These are phyloP conservation scores for Aphrophora alni DNA, from an alignment of 2,888 invertebrate genomes.

Conservation along the genomic window DNA sequence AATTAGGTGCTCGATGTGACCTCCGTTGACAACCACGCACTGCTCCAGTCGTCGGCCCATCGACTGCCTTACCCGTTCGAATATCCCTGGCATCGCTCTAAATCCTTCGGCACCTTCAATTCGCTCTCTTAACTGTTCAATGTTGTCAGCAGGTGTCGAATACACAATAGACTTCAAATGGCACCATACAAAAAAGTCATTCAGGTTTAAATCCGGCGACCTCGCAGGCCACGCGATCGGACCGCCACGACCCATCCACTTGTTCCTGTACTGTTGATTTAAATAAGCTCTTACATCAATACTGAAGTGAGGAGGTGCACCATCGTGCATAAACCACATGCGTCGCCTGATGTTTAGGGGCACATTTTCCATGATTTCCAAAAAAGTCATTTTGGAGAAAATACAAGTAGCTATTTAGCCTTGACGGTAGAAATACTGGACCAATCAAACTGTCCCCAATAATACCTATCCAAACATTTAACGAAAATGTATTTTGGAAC, in stretches of 20 bases:
- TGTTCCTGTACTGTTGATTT: slow-evolving; percentile 4
- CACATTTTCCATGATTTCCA: slow-evolving; percentile 8
- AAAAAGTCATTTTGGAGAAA: slow-evolving; percentile 9
- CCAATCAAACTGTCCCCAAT: slow-evolving; percentile 20
- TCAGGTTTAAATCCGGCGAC: neutral
- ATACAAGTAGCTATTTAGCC: neutral
- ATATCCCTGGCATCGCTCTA: neutral
- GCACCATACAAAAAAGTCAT: slow-evolving; percentile 10
- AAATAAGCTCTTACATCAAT: neutral
- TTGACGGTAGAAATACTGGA: slow-evolving; percentile 17
- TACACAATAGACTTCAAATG: neutral
- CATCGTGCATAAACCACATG: slow-evolving; percentile 19
- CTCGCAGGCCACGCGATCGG: neutral
- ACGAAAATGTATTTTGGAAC: neutral
- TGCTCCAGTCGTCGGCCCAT: slow-evolving; percentile 4
- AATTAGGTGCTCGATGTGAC: too few species aligned
- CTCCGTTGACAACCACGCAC: too few species aligned
- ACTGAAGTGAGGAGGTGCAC: slow-evolving; percentile 10
- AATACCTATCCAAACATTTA: slow-evolving; percentile 22
- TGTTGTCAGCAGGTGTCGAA: slow-evolving; percentile 2
- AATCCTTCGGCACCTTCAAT: slow-evolving; percentile 9
- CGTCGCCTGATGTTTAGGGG: neutral
- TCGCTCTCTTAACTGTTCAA: neutral
- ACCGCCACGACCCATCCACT: neutral
- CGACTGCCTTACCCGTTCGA: neutral